A percentile compares a stretch with the other conserved stretches of the same genome.
phyloP scores from a whole-genome alignment of 1,140 invertebrate species.

The Eueides isabella region DNA sequence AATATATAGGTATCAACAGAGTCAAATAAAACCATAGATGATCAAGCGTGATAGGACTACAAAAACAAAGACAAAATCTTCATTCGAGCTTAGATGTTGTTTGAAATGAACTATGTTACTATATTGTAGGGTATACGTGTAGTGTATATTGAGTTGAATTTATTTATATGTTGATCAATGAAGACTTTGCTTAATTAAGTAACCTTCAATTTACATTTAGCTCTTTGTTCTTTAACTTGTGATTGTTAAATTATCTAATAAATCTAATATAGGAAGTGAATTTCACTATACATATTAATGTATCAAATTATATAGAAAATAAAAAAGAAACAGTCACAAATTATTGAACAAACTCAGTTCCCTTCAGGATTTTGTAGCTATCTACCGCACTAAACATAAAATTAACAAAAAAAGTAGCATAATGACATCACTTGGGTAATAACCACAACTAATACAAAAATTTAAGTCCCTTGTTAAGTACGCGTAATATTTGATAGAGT shows the following conservation, averaged over 20 bases:
- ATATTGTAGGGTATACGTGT: too few relatives aligned
- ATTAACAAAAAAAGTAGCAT: slow-evolving; percentile 33
- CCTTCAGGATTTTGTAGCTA: slow-evolving; percentile 77
- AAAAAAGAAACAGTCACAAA: slow-evolving; percentile 50
- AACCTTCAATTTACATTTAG: slow-evolving; percentile 52
- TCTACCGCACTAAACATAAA: slow-evolving; percentile 70
- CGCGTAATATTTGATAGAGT: slow-evolving; percentile 18
- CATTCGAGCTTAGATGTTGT: slow-evolving; percentile 20
- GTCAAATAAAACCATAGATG: slow-evolving; percentile 75
- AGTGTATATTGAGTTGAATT: background rate
- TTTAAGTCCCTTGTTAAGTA: slow-evolving; percentile 19
- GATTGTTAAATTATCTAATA: slow-evolving; percentile 34
- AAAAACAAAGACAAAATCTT: slow-evolving; percentile 44
- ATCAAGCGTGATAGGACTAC: slow-evolving; percentile 69
- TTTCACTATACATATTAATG: background rate
- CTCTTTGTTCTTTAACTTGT: slow-evolving; percentile 67
- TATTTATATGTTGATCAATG: slow-evolving; percentile 40
- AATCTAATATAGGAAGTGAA: background rate
- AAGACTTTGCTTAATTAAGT: slow-evolving; percentile 54
- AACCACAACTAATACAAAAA: slow-evolving; percentile 15
- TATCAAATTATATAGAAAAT: background rate
- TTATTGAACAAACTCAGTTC: slow-evolving; percentile 73
- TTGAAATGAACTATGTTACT: background rate
- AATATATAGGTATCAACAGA: slow-evolving; percentile 58
- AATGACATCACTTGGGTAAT: slow-evolving; percentile 21